These are phyloP conservation scores for Naja naja DNA, from an alignment of 2,113 vertebrate species.

Conservation along the genomic window DNA sequence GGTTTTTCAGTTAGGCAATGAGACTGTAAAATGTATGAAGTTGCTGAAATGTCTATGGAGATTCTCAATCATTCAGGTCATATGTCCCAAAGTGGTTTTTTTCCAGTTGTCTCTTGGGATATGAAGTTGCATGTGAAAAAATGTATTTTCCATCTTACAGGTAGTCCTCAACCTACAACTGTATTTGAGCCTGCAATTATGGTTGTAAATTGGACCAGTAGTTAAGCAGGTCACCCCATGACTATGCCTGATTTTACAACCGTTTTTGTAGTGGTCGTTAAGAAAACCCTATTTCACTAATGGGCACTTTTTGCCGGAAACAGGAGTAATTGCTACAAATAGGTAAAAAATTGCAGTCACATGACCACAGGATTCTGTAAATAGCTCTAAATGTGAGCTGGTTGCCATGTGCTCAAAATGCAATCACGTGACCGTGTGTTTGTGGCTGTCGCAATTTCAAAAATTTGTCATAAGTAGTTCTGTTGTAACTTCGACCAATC, in stretches of 20 bases:
- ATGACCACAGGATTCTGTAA: neutral
- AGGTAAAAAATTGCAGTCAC: neutral
- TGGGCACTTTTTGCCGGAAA: neutral
- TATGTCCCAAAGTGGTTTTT: too few species aligned
- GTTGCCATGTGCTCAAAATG: neutral
- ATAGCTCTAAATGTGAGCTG: neutral
- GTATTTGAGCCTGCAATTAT: neutral
- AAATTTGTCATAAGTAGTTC: too few species aligned
- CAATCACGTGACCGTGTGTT: neutral
- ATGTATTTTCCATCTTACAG: neutral
- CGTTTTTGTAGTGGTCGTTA: neutral
- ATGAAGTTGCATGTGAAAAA: neutral
- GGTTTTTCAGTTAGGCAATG: slow-evolving; percentile 62
- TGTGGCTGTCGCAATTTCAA: neutral
- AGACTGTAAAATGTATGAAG: slow-evolving; percentile 49
- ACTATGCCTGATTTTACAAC: neutral
- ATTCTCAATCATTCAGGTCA: too few species aligned
- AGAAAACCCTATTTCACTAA: neutral
- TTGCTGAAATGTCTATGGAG: neutral
- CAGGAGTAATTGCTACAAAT: neutral
- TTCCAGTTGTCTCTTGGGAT: too few species aligned
- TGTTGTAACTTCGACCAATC: too few species aligned
- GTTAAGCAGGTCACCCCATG: neutral
- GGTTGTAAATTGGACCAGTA: neutral
- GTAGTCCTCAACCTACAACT: neutral